Evolutionary conservation across 2,113 vertebrate species (phyloP).

Genomic region (Myrmecobius fasciatus): DNA sequence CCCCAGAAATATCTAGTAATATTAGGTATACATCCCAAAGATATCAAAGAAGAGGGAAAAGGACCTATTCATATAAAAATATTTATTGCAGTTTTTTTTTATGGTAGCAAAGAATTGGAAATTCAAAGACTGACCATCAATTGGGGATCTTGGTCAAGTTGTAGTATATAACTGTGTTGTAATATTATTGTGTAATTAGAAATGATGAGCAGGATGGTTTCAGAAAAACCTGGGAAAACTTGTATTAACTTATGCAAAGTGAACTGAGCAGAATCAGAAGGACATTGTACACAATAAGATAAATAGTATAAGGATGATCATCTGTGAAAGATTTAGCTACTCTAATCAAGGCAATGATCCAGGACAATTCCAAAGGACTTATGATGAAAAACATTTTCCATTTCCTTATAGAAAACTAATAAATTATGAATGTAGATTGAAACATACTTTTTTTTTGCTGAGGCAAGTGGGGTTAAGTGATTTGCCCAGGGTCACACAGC

Average conservation of each 20-base stretch:
- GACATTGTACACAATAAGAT: neutral
- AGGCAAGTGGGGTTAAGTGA: too few relatives aligned
- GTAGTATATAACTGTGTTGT: neutral
- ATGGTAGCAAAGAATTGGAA: neutral
- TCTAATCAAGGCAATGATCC: neutral
- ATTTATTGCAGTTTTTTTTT: neutral
- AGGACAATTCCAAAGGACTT: neutral
- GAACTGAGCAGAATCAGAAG: neutral
- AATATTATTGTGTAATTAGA: neutral
- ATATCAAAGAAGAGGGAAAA: neutral
- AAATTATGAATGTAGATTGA: neutral
- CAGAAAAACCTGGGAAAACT: neutral
- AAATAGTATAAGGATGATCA: neutral
- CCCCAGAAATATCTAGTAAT: neutral
- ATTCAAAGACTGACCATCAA: neutral
- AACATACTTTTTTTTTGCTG: neutral
- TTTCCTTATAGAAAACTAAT: neutral
- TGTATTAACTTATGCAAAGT: neutral
- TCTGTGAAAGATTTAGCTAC: neutral
- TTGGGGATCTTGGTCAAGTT: neutral
- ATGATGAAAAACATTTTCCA: neutral
- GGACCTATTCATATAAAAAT: neutral
- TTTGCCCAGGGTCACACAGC: too few relatives aligned
- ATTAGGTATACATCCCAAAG: neutral
- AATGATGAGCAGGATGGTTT: neutral